phyloP scores from a whole-genome alignment of 2,113 vertebrate genomes.

The Sinocyclocheilus rhinocerous region DNA sequence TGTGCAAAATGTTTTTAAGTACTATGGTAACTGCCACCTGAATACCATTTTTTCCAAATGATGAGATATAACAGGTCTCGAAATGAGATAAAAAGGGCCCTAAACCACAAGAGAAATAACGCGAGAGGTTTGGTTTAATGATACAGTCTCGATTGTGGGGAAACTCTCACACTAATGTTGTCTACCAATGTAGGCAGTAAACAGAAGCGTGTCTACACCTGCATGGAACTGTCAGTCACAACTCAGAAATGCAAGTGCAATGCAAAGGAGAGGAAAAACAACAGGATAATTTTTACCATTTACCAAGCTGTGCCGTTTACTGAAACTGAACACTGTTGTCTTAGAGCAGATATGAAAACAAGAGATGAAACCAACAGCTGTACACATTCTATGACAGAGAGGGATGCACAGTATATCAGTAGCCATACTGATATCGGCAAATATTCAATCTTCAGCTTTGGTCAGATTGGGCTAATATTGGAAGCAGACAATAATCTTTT shows the following conservation, averaged over 20 bases:
- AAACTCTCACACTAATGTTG: slow-evolving; percentile 6
- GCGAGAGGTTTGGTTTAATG: not conserved
- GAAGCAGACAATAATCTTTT: not conserved
- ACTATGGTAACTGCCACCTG: slow-evolving; percentile 38
- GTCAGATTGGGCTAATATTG: not conserved
- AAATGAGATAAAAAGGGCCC: not conserved
- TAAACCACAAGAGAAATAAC: slow-evolving; percentile 8
- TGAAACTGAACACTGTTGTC: not conserved
- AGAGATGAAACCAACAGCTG: not conserved
- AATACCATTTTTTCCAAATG: not conserved
- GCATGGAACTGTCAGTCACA: not conserved
- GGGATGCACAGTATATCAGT: not conserved
- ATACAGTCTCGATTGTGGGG: not conserved
- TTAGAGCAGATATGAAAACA: not conserved
- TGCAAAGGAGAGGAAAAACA: not conserved
- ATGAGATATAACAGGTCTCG: not conserved
- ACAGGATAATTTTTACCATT: not conserved
- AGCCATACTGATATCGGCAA: not conserved
- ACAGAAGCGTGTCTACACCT: slow-evolving; percentile 35
- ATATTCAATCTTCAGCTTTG: not conserved
- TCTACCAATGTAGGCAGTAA: not conserved
- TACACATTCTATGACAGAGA: not conserved
- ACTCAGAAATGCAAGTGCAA: not conserved
- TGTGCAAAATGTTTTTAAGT: slow-evolving; percentile 32
- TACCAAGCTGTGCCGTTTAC: not conserved